Base-by-base conservation (phyloP, 2,888 invertebrate species). In the Nyleta sp. region DNA sequence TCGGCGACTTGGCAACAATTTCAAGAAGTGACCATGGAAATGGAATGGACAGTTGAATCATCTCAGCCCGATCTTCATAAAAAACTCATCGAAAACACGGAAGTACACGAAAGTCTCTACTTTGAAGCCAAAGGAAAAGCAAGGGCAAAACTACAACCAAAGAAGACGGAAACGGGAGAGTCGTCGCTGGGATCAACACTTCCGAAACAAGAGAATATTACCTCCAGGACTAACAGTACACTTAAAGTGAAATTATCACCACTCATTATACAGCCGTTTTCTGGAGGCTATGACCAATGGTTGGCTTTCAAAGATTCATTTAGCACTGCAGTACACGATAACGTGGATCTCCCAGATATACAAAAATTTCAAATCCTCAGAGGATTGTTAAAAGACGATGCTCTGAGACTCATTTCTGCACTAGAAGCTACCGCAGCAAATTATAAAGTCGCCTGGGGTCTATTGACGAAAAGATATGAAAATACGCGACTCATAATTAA, bases 401-500 rank as follows among this genome's bases (percentile, higher is more conserved):
- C 52, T 8, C 2, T 15, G 7, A 52, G 31, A 11, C 4, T 44
- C 2, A 44, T 44, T 10, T 44, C 44, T 17, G 18, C 44, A 7
- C 2, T 44, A 1, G 15, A 52, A 17, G 52, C 33, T 33, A 52
- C 52, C 1, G 52, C 31, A 2, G 33, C 31, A 15, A 52, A 52
- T 33, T 52, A 52, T 17, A 11, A 15, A 2, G 52, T 17, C 4
- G 33, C 52, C 0, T 52, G 52, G 52, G 17, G 31, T 5, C 11
- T 52, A 31, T 15, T 52, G 15, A 13, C 31, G 31, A 48, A 50
- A 5, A 42, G 62, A 22, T 50, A 50, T 33, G 35, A 31, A 8
- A 62, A 48, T 17, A 62, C n/a, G 7, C 1, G 24, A 20, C 7
- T 44, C 1, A 44, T 44, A 4, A 20, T 20, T 2, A 44, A 44